Base-by-base conservation (phyloP, 1,140 invertebrate genomes). In the Zaprionus capensis region DNA sequence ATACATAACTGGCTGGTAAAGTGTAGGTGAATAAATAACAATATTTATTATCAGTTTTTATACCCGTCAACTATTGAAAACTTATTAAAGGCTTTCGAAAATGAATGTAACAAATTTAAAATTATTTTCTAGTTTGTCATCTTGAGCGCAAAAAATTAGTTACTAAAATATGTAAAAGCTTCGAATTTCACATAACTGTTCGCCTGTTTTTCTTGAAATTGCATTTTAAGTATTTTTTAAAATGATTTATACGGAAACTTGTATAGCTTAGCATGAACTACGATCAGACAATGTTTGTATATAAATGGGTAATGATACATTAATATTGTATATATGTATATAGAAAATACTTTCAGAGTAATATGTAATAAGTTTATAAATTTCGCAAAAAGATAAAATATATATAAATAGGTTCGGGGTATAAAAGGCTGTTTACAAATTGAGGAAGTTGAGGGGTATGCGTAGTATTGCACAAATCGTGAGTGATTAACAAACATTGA, bases 391-490 rank as follows among this genome's bases (percentile, higher is more conserved):
- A 15, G 4, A 38, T 38, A 15, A 38, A 15, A 38, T 15, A 34
- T 4, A 2, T 41, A 41, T n/a, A n/a, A n/a, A 46, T 46, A 46
- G 20, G 46, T 24, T 51, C 17, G 55, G 58, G 22, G 73, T 81
- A 17, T 78, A 57, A 69, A 67, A 68, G 58, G 76, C 72, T 86
- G 82, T 87, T 88, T 87, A 87, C 80, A 87, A 56, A n/a, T 46
- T 46, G 26, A 26, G 53, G n/a, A 56, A 56, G 24, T 26, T n/a
- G 24, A 56, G 14, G 26, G 26, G n/a, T 46, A 46, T 46, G 41
- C 41, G 41, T 46, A 46, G 41, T 46, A 17, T 46, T 46, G 41
- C 41, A 46, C 41, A 20, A 46, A 46, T 17, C 20, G 46, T 51
- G 68, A 77, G 36, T n/a, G 66, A 69, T 77, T 36, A 61, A 81